phyloP scores from a whole-genome alignment of 2,888 invertebrate genomes.

The Lycophotia porphyrea region DNA sequence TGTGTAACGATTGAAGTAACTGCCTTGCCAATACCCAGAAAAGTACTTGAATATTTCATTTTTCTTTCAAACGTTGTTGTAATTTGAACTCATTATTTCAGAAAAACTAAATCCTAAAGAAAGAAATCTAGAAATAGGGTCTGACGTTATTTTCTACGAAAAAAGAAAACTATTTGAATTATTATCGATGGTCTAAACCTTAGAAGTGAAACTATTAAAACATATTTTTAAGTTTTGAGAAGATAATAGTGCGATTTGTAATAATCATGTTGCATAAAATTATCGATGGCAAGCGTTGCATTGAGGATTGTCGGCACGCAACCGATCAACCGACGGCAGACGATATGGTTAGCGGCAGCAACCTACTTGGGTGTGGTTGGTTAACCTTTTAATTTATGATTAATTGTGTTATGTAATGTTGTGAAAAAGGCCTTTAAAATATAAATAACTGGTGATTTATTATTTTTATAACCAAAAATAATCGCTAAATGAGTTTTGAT shows the following conservation, averaged over 20 bases:
- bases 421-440: slow-evolving; percentile 5
- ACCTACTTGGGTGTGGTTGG: slow-evolving; percentile 33
- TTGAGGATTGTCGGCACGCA: slow-evolving; percentile 58
- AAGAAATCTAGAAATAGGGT: not conserved
- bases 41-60: not conserved
- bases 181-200: not conserved
- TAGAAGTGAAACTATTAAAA: slow-evolving; percentile 46
- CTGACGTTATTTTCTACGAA: not conserved
- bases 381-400: slow-evolving; percentile 44
- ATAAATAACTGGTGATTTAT: not conserved
- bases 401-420: slow-evolving; percentile 23
- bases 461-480: not conserved
- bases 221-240: slow-evolving; percentile 35
- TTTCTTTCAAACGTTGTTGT: not conserved
- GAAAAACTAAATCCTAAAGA: not conserved
- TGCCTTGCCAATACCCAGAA: not conserved
- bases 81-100: not conserved
- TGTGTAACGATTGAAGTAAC: too few species aligned
- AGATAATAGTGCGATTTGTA: slow-evolving; percentile 46
- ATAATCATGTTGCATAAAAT: slow-evolving; percentile 52
- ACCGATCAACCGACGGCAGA: slow-evolving; percentile 40
- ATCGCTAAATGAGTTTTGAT: not conserved
- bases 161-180: not conserved
- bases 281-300: slow-evolving; percentile 28
- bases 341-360: slow-evolving; percentile 25